Conservation (phyloP, 2,113 vertebrate genomes). For the Rissa tridactyla region DNA sequence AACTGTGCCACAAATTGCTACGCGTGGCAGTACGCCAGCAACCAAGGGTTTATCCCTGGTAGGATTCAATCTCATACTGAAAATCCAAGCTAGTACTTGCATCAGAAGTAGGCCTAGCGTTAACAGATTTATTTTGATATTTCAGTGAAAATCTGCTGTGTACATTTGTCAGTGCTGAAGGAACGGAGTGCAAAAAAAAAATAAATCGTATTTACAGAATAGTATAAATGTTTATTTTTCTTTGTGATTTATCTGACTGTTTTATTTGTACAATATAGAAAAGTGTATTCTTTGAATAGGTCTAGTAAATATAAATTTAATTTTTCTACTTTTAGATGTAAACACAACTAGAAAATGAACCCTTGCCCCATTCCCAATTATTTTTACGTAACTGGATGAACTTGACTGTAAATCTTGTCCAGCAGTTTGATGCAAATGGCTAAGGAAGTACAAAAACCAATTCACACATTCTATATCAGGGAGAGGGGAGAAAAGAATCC, state of each 20-base stretch:
- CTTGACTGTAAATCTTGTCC: constrained; percentile 62
- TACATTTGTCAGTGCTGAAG: not conserved
- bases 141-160: not conserved
- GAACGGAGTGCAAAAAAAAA: not conserved
- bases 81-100: not conserved
- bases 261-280: constrained; percentile 87
- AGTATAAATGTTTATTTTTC: constrained; percentile 90
- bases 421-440: constrained; percentile 76
- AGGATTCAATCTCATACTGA: not conserved
- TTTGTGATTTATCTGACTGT: constrained; percentile 78
- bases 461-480: constrained; percentile 50
- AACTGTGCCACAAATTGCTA: not conserved
- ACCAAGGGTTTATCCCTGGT: not conserved
- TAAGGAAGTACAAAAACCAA: constrained; percentile 73
- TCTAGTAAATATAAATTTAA: constrained; percentile 87
- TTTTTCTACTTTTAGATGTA: constrained; percentile 81
- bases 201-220: constrained; percentile 71
- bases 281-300: constrained; percentile 83
- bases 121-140: not conserved
- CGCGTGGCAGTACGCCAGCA: not conserved
- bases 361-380: constrained; percentile 65
- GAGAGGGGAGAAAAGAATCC: constrained; percentile 2
- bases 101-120: not conserved
- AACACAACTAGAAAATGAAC: constrained; percentile 83
- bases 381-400: constrained; percentile 66